These are phyloP conservation scores for Eubucco bourcierii DNA, from an alignment of 2,113 vertebrate species.

Conservation along the genomic window DNA sequence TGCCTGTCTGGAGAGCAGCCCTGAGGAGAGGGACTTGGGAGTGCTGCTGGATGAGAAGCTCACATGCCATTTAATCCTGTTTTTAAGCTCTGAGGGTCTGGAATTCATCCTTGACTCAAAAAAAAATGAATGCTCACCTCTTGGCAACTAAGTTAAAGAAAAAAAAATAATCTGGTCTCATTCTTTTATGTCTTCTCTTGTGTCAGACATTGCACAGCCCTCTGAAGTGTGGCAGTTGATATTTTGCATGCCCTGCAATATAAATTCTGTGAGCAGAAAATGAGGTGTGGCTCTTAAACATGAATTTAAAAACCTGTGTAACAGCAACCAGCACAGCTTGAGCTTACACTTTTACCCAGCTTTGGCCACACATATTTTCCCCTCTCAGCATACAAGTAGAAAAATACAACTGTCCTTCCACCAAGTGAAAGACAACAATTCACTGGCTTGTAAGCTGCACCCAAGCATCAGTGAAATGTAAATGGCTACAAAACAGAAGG, in stretches of 20 bases:
- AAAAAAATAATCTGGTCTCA: neutral
- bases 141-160: neutral
- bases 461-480: conserved; percentile 35
- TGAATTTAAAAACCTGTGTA: neutral
- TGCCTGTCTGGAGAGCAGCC: too few species aligned
- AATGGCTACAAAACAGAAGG: conserved; percentile 11
- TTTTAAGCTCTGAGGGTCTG: neutral
- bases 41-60: too few species aligned
- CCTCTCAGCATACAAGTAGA: neutral
- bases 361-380: neutral
- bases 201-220: neutral
- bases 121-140: neutral
- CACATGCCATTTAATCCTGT: neutral
- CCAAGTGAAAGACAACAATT: conserved; percentile 45
- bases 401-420: conserved; percentile 1
- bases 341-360: neutral
- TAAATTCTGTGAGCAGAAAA: neutral
- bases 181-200: neutral
- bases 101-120: neutral
- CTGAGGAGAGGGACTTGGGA: too few species aligned
- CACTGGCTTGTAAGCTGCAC: conserved; percentile 7
- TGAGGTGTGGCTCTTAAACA: neutral
- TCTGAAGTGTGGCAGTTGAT: neutral
- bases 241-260: neutral
- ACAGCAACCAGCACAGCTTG: neutral